Evolutionary conservation across 1,140 invertebrate genomes (phyloP).

Genomic region (Colletes latitarsis): DNA sequence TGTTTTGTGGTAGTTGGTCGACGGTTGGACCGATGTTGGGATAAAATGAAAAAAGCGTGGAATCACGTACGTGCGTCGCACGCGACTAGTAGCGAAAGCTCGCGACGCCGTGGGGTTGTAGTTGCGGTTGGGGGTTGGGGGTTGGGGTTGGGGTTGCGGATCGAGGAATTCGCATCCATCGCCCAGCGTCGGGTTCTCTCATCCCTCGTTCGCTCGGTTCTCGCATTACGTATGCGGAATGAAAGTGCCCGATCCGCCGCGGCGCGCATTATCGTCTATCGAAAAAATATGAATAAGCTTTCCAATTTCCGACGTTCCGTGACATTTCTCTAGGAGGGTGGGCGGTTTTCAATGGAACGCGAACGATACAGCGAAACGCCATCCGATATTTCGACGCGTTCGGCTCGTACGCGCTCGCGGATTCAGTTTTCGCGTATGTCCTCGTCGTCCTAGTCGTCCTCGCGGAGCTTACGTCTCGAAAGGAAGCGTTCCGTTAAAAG

Average conservation of each 20-base stretch:
- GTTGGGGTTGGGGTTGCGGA: slow-evolving; percentile 12
- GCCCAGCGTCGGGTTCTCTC: slow-evolving; percentile 3
- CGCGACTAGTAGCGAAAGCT: not conserved
- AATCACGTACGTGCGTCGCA: not conserved
- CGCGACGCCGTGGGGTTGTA: not conserved
- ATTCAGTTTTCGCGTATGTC: not conserved
- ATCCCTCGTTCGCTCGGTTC: slow-evolving; percentile 23
- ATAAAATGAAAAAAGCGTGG: not conserved
- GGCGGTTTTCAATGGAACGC: slow-evolving; percentile 76
- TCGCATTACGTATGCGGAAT: slow-evolving; percentile 76
- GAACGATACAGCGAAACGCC: slow-evolving; percentile 77
- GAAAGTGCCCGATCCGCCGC: slow-evolving; percentile 70
- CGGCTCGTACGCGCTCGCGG: slow-evolving; percentile 49
- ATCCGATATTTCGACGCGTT: slow-evolving; percentile 76
- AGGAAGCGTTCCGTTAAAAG: slow-evolving; percentile 15
- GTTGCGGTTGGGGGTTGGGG: not conserved
- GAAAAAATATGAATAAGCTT: slow-evolving; percentile 81
- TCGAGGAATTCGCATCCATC: slow-evolving; percentile 14
- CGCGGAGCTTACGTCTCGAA: too few species aligned
- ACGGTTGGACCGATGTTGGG: not conserved
- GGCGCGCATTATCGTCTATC: slow-evolving; percentile 67
- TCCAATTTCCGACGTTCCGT: slow-evolving; percentile 81
- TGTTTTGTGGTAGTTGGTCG: too few species aligned
- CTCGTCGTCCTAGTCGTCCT: not conserved
- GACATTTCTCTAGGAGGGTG: slow-evolving; percentile 80